Base-by-base conservation (phyloP, 1,140 invertebrate species). In the Solenopsis invicta region DNA sequence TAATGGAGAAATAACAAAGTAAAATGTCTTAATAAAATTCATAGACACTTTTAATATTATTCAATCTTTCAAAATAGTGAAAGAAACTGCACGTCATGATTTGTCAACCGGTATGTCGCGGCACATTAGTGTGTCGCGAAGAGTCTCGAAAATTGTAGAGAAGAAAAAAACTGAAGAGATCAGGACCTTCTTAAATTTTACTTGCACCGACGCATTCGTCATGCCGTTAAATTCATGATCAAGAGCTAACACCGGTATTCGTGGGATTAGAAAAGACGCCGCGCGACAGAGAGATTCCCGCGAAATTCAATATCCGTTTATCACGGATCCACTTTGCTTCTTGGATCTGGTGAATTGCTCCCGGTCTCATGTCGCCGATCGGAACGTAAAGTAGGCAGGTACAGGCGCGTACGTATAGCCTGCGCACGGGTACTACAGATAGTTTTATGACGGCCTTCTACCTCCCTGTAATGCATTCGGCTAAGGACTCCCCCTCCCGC, bases 371-470 rank as follows among this genome's bases (percentile, higher is more conserved):
- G 88, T 90, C 88, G 88, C 88, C 77, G 88, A 90, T 90, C 87
- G 84, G 67, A 84, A 89, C 88, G 78, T 86, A 89, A 90, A 91
- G 89, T 88, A 89, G 64, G 85, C 90, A 87, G 87, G 82, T 86
- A 85, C 90, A 72, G 75, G 80, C 77, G 34, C 48, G 66, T 86
- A 85, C 81, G 48, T 52, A 41, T 34, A 12, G 62, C 29, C 54
- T 12, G 81, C 62, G 82, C 67, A 48, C 75, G 80, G 29, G 61
- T 75, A 92, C 88, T 84, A 71, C 84, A 89, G 92, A 93, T 93
- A 94, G 93, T 93, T 94, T 94, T 94, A 94, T 92, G 93, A 89
- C 89, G 89, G 92, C 89, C 93, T 90, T 93, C 92, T 92, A 89
- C 91, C 92, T 92, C 87, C 80, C 89, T 86, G 91, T 92, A 94